Conservation (phyloP, 2,113 vertebrate species). For the Leuciscus idus region DNA sequence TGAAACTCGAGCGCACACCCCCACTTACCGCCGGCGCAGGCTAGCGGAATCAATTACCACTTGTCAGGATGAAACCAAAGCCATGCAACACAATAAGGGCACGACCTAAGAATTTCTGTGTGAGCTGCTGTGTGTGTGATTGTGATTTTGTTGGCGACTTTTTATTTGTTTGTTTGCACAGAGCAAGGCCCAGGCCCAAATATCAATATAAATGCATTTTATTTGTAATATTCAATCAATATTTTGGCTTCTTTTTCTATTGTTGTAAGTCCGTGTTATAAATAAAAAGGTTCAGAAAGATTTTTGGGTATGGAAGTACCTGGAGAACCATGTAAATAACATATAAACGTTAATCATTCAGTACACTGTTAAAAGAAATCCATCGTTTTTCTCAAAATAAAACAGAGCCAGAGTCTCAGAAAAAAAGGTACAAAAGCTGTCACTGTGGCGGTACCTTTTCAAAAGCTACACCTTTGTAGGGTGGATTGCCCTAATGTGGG, state of each 20-base stretch:
- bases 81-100: conserved; percentile 92
- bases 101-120: conserved; percentile 73
- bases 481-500: too few relatives aligned
- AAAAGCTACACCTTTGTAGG: too few relatives aligned
- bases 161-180: conserved; percentile 15
- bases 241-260: neutral
- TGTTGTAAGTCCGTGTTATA: neutral
- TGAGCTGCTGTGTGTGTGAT: conserved; percentile 46
- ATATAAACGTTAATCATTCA: too few relatives aligned
- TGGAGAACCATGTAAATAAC: too few relatives aligned
- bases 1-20: conserved; percentile 89
- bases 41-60: conserved; percentile 97
- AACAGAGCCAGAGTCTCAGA: too few relatives aligned
- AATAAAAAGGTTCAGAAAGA: neutral
- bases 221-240: neutral
- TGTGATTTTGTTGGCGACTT: conserved; percentile 20
- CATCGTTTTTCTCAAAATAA: too few relatives aligned
- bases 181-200: neutral
- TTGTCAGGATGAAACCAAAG: conserved; percentile 90
- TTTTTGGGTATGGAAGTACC: neutral
- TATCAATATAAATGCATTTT: neutral
- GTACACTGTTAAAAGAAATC: too few relatives aligned
- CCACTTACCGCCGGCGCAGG: conserved; percentile 92
- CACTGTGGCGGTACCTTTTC: too few relatives aligned
- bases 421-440: too few relatives aligned